These are phyloP conservation scores for Capitulum mitella DNA, from an alignment of 2,888 invertebrate species.

Conservation along the genomic window DNA sequence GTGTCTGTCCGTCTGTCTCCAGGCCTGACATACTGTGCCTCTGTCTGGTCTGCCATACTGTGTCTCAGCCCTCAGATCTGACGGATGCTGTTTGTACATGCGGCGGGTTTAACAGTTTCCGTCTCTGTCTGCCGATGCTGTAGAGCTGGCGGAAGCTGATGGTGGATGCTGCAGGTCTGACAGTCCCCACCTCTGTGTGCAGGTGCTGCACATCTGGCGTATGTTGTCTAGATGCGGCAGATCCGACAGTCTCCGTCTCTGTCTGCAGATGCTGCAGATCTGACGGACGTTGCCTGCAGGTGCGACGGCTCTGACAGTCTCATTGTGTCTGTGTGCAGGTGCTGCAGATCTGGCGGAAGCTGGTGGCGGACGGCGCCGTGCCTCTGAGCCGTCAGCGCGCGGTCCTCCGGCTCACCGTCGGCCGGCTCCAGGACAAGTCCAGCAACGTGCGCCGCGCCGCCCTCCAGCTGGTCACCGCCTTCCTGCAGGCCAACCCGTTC, in stretches of 20 bases:
- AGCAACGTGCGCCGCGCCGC: slow-evolving; percentile 78
- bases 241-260: slow-evolving; percentile 52
- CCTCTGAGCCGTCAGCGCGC: slow-evolving; percentile 62
- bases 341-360: slow-evolving; percentile 70
- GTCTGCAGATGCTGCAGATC: slow-evolving; percentile 58
- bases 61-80: too few species aligned
- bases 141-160: slow-evolving; percentile 75
- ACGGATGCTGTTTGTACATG: too few species aligned
- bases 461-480: slow-evolving; percentile 63
- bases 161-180: too few species aligned
- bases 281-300: slow-evolving; percentile 72
- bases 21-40: too few species aligned
- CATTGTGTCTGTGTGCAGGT: slow-evolving; percentile 42
- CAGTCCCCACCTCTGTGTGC: slow-evolving; percentile 42
- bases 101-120: too few species aligned
- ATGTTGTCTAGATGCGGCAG: slow-evolving; percentile 67
- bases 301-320: slow-evolving; percentile 57
- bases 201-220: slow-evolving; percentile 70
- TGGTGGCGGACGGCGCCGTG: slow-evolving; percentile 70
- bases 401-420: slow-evolving; percentile 59
- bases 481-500: slow-evolving; percentile 78
- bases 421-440: slow-evolving; percentile 72
- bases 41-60: too few species aligned
- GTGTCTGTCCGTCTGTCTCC: too few species aligned
- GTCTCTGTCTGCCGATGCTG: slow-evolving; percentile 48